These are phyloP conservation scores for Bagarius yarrelli DNA, from an alignment of 2,113 vertebrate species.

Conservation along the genomic window DNA sequence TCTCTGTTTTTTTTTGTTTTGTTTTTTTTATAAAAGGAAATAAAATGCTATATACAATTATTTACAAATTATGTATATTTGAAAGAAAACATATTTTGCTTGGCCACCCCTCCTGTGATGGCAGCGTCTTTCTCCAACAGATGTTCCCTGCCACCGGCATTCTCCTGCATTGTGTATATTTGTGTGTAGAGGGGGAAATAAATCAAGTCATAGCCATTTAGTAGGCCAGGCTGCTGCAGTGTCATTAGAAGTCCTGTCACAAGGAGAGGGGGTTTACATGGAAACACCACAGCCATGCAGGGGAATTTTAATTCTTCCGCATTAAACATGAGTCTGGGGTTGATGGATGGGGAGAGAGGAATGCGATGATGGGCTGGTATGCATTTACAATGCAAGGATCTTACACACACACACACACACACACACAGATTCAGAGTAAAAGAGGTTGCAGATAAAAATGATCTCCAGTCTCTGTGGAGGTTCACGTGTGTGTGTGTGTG, in stretches of 20 bases:
- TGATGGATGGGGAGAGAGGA: conserved; percentile 52
- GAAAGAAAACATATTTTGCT: too few relatives aligned
- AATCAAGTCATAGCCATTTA: conserved; percentile 74
- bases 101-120: conserved; percentile 61
- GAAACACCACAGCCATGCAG: conserved; percentile 66
- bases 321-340: conserved; percentile 34
- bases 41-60: too few relatives aligned
- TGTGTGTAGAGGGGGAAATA: conserved; percentile 66
- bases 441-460: conserved; percentile 41
- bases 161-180: conserved; percentile 49
- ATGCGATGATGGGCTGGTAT: conserved; percentile 40
- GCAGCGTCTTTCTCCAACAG: conserved; percentile 73
- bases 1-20: too few relatives aligned
- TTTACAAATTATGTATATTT: too few relatives aligned
- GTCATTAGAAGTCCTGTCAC: conserved; percentile 74
- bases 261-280: conserved; percentile 59
- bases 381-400: conserved; percentile 43
- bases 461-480: conserved; percentile 10
- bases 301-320: conserved; percentile 67
- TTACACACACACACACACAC: conserved; percentile 15
- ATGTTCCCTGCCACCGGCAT: conserved; percentile 82
- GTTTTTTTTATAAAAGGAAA: too few relatives aligned
- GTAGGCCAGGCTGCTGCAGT: conserved; percentile 66
- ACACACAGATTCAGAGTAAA: conserved; percentile 33
- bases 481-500: conserved; percentile 4